phyloP scores from a whole-genome alignment of 2,113 vertebrate genomes.

The Plestiodon gilberti region DNA sequence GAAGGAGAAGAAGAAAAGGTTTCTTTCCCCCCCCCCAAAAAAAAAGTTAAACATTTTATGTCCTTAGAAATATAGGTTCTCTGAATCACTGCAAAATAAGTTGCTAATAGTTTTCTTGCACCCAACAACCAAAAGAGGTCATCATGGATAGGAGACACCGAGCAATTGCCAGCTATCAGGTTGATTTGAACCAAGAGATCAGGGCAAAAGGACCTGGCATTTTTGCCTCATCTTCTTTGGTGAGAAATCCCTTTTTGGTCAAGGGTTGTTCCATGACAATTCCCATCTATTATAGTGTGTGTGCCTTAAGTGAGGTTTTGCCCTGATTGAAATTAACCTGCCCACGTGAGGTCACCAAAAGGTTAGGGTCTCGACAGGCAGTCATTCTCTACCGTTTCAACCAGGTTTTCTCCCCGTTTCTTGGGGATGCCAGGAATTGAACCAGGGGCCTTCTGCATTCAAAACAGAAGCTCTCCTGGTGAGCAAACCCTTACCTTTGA shows the following conservation, averaged over 20 bases:
- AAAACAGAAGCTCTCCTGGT: no score
- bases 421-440: no score
- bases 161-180: neutral
- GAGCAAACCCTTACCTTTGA: constrained; percentile 83
- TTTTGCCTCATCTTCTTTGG: neutral
- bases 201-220: neutral
- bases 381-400: no score
- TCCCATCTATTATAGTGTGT: neutral
- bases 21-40: neutral
- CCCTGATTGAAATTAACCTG: neutral
- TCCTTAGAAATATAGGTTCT: neutral
- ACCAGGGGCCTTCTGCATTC: no score
- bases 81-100: neutral
- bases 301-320: neutral
- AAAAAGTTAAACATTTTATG: neutral
- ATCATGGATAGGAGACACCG: neutral
- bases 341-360: neutral
- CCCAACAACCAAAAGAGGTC: neutral
- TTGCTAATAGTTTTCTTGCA: neutral
- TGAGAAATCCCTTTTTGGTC: neutral
- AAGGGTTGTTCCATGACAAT: neutral
- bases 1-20: fast-evolving
- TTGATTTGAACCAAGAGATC: neutral
- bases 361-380: neutral
- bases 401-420: no score